Base-by-base conservation (phyloP, 1,140 invertebrate genomes). In the Eueides isabella region DNA sequence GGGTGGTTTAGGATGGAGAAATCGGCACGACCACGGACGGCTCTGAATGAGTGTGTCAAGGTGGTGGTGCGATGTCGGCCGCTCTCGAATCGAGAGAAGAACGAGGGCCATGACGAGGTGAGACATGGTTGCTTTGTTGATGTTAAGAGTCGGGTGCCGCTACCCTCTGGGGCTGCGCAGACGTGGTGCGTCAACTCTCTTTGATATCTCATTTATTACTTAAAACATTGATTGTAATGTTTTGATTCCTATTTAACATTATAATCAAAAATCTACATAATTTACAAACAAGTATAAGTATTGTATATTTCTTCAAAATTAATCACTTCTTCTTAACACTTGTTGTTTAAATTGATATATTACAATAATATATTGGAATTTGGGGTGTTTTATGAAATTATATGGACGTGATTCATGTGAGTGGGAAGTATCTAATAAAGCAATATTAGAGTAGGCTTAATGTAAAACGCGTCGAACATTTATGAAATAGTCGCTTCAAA, bases 41-140 rank as follows among this genome's bases (percentile, higher is more conserved):
- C 92, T 67, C 92, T 93, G 30, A 95, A 96, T 80, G 97, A 98
- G 94, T 95, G 96, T 83, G 97, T 98, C 33, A 96, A 97, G 90
- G 98, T 99, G 55, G 96, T 98, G 76, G 97, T 99, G 11, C 93
- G 98, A 92, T 98, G 98, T 94, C 95, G 98, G 29, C 98, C 98
- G 28, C 94, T 99, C 88, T 98, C 96, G 84, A 95, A 96, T 79
- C 97, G 96, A 77, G 98, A 99, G 93, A 94, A 95, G 28, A 88
- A 94, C 44, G 95, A 97, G 82, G 96, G 96, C 35, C 96, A 97
- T 85, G 94, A 94, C 33, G 94, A 95, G 88, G 96, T 98, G 87
- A 93, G 86, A 65, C 35, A 48, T 35, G 44, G 29, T 69, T 74
- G 35, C 61, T 71, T 85, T 88, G 85, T 87, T 89, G 86, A 79